Conservation (phyloP, 2,888 invertebrate species). For the Lasioglossum malachurum region DNA sequence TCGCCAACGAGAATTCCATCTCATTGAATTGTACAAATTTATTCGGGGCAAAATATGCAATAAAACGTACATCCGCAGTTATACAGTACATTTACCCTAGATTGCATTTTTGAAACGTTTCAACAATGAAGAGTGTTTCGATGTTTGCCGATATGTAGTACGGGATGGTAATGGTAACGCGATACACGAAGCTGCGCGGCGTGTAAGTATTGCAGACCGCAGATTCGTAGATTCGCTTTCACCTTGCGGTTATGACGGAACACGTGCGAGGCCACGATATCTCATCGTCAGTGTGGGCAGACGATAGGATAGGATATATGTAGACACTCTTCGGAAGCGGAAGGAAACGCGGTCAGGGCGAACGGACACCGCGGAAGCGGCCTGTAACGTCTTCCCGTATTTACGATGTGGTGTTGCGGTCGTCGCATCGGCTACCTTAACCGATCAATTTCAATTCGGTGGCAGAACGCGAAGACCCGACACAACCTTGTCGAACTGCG, state of each 20-base stretch:
- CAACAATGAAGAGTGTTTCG: neutral
- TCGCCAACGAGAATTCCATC: too few relatives aligned
- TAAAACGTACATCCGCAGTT: too few relatives aligned
- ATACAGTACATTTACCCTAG: too few relatives aligned
- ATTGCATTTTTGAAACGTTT: too few relatives aligned
- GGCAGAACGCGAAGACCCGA: neutral
- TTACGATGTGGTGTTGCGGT: conserved; percentile 77
- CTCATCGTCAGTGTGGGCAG: conserved; percentile 14
- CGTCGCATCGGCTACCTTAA: conserved; percentile 28
- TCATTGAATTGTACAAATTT: too few relatives aligned
- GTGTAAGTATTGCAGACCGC: conserved; percentile 31
- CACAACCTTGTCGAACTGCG: neutral
- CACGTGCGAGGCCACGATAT: conserved; percentile 64
- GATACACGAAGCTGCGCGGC: conserved; percentile 17
- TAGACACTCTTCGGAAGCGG: conserved; percentile 64
- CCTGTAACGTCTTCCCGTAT: conserved; percentile 69
- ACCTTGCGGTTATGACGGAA: conserved; percentile 67
- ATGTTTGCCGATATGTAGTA: neutral
- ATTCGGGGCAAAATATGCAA: too few relatives aligned
- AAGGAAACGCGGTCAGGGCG: conserved; percentile 61
- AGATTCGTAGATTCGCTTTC: conserved; percentile 56
- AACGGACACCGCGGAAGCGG: conserved; percentile 69
- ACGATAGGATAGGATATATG: conserved; percentile 15
- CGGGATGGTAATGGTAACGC: conserved; percentile 4
- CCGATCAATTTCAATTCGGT: neutral